Percentiles rank a stretch among this genome's conserved stretches.
phyloP scores from a whole-genome alignment of 2,888 invertebrate genomes.

The Trichogramma dendrolimi region DNA sequence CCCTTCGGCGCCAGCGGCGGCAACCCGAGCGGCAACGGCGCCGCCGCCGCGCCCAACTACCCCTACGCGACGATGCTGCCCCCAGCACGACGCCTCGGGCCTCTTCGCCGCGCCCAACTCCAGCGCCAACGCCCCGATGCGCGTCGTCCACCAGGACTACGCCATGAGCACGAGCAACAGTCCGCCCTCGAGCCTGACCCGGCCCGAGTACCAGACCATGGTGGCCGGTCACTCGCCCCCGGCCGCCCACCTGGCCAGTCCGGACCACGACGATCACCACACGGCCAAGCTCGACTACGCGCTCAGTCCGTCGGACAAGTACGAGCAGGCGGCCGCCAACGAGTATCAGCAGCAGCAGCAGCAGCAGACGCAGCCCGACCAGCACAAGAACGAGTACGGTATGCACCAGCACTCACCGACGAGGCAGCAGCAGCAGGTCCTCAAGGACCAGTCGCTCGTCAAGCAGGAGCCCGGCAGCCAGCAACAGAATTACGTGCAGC shows the following conservation, averaged over 20 bases:
- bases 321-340: slow-evolving; percentile 56
- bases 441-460: slow-evolving; percentile 53
- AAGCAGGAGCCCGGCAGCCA: slow-evolving; percentile 59
- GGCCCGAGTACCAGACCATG: slow-evolving; percentile 47
- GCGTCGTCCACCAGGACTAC: slow-evolving; percentile 65
- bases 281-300: slow-evolving; percentile 42
- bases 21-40: slow-evolving; percentile 46
- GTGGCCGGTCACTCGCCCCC: slow-evolving; percentile 45
- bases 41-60: slow-evolving; percentile 36
- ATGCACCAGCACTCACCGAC: slow-evolving; percentile 44
- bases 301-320: slow-evolving; percentile 54
- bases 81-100: slow-evolving; percentile 65
- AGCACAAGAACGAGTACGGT: slow-evolving; percentile 46
- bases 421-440: slow-evolving; percentile 47
- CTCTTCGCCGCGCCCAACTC: slow-evolving; percentile 59
- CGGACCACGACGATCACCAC: slow-evolving; percentile 45
- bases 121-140: slow-evolving; percentile 46
- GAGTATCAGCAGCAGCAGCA: slow-evolving; percentile 53
- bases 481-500: slow-evolving; percentile 66
- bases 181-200: slow-evolving; percentile 58
- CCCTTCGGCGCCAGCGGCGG: slow-evolving; percentile 52
- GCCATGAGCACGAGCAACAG: slow-evolving; percentile 63
- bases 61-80: slow-evolving; percentile 58
- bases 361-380: slow-evolving; percentile 27
- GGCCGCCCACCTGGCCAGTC: slow-evolving; percentile 37